phyloP scores from a whole-genome alignment of 2,888 invertebrate genomes.

The Bellardia bayeri region DNA sequence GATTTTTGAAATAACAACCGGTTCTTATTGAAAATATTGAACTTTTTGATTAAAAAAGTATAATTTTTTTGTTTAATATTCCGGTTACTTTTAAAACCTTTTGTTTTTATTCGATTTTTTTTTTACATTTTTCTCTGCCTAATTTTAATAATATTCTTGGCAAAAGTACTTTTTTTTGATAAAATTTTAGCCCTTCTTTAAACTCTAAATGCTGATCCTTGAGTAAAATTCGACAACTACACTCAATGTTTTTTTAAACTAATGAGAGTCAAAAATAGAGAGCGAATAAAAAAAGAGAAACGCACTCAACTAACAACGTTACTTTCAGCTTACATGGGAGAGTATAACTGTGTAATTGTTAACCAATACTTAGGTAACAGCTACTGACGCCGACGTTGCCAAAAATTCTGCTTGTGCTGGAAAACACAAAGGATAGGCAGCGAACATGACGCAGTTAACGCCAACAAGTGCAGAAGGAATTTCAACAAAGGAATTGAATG shows the following conservation, averaged over 20 bases:
- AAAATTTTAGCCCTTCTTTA: neutral
- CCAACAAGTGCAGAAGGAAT: constrained; percentile 75
- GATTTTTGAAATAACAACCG: too few relatives aligned
- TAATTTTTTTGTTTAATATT: too few relatives aligned
- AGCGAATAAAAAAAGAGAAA: neutral
- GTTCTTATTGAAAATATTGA: too few relatives aligned
- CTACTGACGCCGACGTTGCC: constrained; percentile 73
- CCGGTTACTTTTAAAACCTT: too few relatives aligned
- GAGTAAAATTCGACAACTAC: constrained; percentile 8
- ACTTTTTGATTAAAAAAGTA: too few relatives aligned
- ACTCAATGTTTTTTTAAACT: neutral
- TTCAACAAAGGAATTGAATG: constrained; percentile 47
- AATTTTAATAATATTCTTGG: too few relatives aligned
- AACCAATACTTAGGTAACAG: neutral
- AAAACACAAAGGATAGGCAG: constrained; percentile 50
- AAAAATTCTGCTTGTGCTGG: constrained; percentile 70
- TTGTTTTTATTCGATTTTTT: too few relatives aligned
- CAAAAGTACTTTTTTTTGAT: neutral
- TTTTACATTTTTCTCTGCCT: neutral
- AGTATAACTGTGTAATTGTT: neutral
- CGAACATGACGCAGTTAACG: constrained; percentile 56
- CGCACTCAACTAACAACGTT: neutral
- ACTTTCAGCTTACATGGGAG: neutral
- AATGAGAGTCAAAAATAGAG: neutral
- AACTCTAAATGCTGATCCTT: constrained; percentile 47